A percentile compares a stretch with the other conserved stretches of the same genome.
Conservation (phyloP, 53 echinoderm and acorn worm genomes). For the Paracentrotus lividus region DNA sequence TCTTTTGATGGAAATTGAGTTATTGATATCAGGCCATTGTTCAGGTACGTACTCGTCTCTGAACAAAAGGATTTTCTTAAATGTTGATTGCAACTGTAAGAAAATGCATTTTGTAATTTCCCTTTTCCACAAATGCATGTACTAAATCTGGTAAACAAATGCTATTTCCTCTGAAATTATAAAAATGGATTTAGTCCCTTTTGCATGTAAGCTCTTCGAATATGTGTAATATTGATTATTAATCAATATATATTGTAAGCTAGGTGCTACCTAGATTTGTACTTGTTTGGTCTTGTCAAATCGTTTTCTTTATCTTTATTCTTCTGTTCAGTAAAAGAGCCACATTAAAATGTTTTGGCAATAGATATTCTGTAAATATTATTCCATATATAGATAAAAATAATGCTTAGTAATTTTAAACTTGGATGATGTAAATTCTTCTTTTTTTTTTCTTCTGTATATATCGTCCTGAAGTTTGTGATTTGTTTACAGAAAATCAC, state of each 20-base stretch:
- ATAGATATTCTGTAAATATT: conserved; percentile 63
- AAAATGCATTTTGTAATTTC: too few species aligned
- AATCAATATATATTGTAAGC: not conserved
- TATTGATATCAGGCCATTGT: too few species aligned
- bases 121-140: too few species aligned
- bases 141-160: too few species aligned
- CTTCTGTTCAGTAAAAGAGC: conserved; percentile 17
- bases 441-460: conserved; percentile 38
- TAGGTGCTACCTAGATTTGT: conserved; percentile 45
- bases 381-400: conserved; percentile 42
- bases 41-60: too few species aligned
- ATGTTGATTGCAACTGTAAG: too few species aligned
- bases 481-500: not conserved
- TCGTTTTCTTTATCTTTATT: not conserved
- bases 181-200: too few species aligned
- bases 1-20: too few species aligned
- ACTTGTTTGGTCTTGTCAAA: not conserved
- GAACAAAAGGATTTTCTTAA: too few species aligned
- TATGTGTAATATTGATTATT: not conserved
- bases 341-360: conserved; percentile 50
- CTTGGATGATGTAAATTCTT: conserved; percentile 44
- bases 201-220: not conserved
- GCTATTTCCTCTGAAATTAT: too few species aligned
- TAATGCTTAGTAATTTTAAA: conserved; percentile 37
- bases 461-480: conserved; percentile 44